Percentiles rank a stretch among this genome's conserved stretches.
Conservation (phyloP, 1,140 invertebrate genomes). For the Oreohelix idahoensis region DNA sequence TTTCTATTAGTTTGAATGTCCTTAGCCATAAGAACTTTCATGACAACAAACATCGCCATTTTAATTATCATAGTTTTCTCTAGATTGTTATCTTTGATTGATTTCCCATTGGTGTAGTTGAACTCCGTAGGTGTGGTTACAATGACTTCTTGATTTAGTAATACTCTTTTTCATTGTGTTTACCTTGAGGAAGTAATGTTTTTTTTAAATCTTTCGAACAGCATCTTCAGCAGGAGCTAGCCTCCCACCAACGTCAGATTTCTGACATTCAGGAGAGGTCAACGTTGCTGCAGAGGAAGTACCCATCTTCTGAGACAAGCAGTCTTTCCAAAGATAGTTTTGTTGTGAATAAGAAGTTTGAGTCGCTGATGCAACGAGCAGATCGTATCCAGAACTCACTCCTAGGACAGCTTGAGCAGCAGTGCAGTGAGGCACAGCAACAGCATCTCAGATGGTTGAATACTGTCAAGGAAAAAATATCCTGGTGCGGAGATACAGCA, state of each 20-base stretch:
- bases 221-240: constrained; percentile 77
- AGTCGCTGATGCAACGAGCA: constrained; percentile 77
- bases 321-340: constrained; percentile 67
- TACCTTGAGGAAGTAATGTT: too few relatives aligned
- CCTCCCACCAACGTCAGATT: constrained; percentile 77
- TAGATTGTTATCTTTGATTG: too few relatives aligned
- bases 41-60: too few relatives aligned
- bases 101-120: too few relatives aligned
- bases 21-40: too few relatives aligned
- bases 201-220: constrained; percentile 39
- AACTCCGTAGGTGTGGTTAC: too few relatives aligned
- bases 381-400: constrained; percentile 82
- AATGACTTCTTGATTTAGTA: too few relatives aligned
- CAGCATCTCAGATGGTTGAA: constrained; percentile 85
- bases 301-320: constrained; percentile 65
- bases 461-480: constrained; percentile 88
- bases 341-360: constrained; percentile 78
- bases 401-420: constrained; percentile 87
- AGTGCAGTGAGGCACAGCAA: constrained; percentile 87
- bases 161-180: too few relatives aligned
- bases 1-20: too few relatives aligned
- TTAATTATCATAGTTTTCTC: too few relatives aligned
- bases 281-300: constrained; percentile 79
- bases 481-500: constrained; percentile 90
- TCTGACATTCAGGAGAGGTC: constrained; percentile 81